These are phyloP conservation scores for Eilema depressum DNA, from an alignment of 2,888 invertebrate genomes.

Conservation along the genomic window DNA sequence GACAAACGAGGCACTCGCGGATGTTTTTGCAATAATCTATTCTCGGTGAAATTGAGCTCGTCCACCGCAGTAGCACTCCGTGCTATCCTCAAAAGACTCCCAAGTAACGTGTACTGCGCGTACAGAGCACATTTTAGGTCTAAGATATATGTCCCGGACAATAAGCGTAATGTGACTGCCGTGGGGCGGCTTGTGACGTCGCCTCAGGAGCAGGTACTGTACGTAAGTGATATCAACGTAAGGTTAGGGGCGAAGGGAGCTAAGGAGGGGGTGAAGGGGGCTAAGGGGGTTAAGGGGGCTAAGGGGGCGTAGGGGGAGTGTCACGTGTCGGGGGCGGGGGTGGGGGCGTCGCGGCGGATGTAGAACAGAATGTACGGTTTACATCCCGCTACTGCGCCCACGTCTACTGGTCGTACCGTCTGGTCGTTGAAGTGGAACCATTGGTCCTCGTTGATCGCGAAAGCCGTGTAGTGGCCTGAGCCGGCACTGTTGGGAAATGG, in stretches of 20 bases:
- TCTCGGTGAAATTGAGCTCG: no score
- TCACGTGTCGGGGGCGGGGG: constrained; percentile 53
- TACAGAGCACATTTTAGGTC: no score
- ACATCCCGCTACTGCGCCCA: constrained; percentile 90
- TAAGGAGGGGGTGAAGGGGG: background rate
- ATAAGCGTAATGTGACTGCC: no score
- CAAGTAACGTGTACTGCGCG: no score
- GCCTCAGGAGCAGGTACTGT: background rate
- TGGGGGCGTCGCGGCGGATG: constrained; percentile 89
- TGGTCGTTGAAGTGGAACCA: constrained; percentile 97
- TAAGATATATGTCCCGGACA: no score
- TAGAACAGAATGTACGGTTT: constrained; percentile 96
- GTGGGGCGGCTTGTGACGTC: background rate
- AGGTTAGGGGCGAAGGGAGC: background rate
- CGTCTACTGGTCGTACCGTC: constrained; percentile 90
- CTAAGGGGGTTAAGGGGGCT: background rate
- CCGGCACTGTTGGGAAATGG: constrained; percentile 87
- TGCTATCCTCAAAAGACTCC: no score
- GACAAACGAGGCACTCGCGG: no score
- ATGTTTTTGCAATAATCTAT: no score
- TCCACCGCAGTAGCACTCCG: no score
- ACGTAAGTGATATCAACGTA: background rate
- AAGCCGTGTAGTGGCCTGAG: constrained; percentile 95
- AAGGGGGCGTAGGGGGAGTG: constrained; percentile 19
- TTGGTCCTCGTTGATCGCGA: constrained; percentile 92